Evolutionary conservation across 2,113 vertebrate species (phyloP).

Genomic region (Dicentrarchus labrax): DNA sequence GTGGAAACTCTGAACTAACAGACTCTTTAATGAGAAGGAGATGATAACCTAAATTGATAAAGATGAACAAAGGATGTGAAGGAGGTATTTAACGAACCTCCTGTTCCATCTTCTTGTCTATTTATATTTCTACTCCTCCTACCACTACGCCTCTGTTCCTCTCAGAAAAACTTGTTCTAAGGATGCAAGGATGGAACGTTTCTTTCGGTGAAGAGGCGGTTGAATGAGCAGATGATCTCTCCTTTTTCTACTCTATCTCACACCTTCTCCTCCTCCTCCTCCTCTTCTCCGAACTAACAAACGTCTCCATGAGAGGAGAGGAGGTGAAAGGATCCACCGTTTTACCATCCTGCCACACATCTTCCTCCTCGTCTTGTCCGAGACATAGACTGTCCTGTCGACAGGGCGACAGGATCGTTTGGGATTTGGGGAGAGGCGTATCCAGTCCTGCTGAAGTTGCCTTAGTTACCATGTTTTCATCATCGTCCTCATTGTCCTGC

Average conservation of each 20-base stretch:
- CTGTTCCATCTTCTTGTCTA: slow-evolving; percentile 13
- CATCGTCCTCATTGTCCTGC: background rate
- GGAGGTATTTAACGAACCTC: slow-evolving; percentile 17
- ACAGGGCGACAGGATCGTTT: slow-evolving; percentile 4
- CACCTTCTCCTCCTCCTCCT: slow-evolving; percentile 17
- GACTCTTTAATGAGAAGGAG: slow-evolving; percentile 35
- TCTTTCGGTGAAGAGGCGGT: background rate
- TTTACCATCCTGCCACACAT: background rate
- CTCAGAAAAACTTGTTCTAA: slow-evolving; percentile 6
- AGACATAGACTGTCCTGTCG: slow-evolving; percentile 5
- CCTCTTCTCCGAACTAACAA: slow-evolving; percentile 3
- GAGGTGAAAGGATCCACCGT: background rate
- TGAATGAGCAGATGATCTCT: slow-evolving; percentile 16
- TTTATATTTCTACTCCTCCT: slow-evolving; percentile 28
- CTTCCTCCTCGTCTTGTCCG: background rate
- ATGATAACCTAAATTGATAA: background rate
- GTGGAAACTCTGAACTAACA: slow-evolving; percentile 24
- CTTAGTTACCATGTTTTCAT: slow-evolving; percentile 62
- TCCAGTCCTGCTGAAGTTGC: slow-evolving; percentile 64
- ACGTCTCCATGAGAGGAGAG: background rate
- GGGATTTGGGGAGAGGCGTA: background rate
- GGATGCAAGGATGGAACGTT: slow-evolving; percentile 10
- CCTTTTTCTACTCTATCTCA: background rate
- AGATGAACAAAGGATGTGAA: slow-evolving; percentile 11
- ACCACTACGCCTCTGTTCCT: background rate